Conservation (phyloP, 2,797 vertebrate genomes). For the Acanthiza pusilla region DNA sequence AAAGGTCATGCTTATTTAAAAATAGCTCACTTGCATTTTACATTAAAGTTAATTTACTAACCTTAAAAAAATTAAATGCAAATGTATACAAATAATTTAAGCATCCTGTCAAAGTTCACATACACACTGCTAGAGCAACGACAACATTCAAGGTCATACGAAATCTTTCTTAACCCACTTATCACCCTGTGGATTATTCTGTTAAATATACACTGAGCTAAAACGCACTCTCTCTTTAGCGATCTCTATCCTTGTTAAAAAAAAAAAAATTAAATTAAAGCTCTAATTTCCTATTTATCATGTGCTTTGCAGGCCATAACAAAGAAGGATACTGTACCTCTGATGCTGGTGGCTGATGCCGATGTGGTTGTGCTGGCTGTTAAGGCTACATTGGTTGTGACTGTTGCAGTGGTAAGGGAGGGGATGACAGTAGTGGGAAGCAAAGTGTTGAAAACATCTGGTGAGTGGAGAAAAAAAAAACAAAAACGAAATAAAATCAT, state of each 20-base stretch:
- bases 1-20: constrained; percentile 56
- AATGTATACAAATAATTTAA: constrained; percentile 63
- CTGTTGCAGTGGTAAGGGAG: constrained; percentile 92
- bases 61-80: constrained; percentile 50
- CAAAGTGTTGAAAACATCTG: constrained; percentile 93
- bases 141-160: constrained; percentile 21
- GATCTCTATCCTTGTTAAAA: background rate
- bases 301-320: constrained; percentile 69
- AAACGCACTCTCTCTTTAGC: background rate
- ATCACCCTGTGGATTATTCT: background rate
- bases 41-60: constrained; percentile 34
- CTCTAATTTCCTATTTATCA: constrained; percentile 8
- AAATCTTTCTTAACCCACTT: constrained; percentile 8
- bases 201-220: background rate
- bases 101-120: constrained; percentile 51
- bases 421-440: constrained; percentile 93
- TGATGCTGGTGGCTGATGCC: constrained; percentile 82
- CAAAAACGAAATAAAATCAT: constrained; percentile 84
- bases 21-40: constrained; percentile 34
- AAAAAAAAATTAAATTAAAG: background rate
- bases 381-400: constrained; percentile 90
- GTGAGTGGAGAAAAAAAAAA: constrained; percentile 88
- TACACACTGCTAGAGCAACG: background rate
- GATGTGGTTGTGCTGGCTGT: constrained; percentile 87
- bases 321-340: constrained; percentile 92